These are phyloP conservation scores for Dicerorhinus sumatrensis DNA, from an alignment of 2,113 vertebrate species.

Conservation along the genomic window DNA sequence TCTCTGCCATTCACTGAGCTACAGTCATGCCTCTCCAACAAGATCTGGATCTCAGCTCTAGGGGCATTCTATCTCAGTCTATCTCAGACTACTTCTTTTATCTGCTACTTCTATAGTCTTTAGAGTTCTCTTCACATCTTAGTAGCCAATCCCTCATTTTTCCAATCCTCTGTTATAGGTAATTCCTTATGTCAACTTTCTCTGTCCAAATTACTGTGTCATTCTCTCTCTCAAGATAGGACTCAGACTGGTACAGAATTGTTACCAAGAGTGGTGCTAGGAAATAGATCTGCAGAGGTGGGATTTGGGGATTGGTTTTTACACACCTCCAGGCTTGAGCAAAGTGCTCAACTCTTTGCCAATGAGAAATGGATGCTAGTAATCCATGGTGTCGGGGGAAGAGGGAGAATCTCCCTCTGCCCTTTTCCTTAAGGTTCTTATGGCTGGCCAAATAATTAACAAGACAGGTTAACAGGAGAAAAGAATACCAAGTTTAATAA, in stretches of 20 bases:
- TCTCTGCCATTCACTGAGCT: not conserved
- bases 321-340: not conserved
- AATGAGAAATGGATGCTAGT: not conserved
- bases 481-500: too few species aligned
- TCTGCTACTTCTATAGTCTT: slow-evolving; percentile 3
- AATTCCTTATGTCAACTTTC: slow-evolving; percentile 22
- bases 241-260: slow-evolving; percentile 6
- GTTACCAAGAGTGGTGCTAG: not conserved
- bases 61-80: not conserved
- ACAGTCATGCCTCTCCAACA: not conserved
- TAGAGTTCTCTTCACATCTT: not conserved
- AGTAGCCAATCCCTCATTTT: not conserved
- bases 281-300: slow-evolving; percentile 4
- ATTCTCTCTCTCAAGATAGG: not conserved
- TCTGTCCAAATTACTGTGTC: slow-evolving; percentile 1
- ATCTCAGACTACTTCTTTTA: not conserved
- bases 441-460: too few species aligned
- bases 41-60: not conserved
- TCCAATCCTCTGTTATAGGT: not conserved
- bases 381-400: too few species aligned
- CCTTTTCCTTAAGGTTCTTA: too few species aligned
- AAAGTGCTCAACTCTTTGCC: not conserved
- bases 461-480: too few species aligned
- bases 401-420: too few species aligned
- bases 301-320: not conserved